Conservation (phyloP, 2,797 vertebrate species). For the Pipistrellus kuhlii region DNA sequence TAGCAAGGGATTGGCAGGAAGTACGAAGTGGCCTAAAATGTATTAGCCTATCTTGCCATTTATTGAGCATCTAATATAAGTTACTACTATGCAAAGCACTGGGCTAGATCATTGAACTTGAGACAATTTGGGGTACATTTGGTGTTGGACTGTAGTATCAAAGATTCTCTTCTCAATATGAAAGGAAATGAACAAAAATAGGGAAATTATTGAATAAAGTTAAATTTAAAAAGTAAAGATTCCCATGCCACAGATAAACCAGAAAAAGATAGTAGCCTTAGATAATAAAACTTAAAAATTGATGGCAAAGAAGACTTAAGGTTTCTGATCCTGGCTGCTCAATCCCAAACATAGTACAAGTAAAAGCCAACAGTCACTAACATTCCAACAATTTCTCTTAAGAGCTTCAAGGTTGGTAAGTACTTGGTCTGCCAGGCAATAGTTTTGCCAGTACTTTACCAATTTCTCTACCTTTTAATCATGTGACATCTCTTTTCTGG, state of each 20-base stretch:
- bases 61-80: not conserved
- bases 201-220: not conserved
- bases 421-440: not conserved
- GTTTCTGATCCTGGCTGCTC: not conserved
- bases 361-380: not conserved
- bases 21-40: not conserved
- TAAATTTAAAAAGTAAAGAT: not conserved
- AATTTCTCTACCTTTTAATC: not conserved
- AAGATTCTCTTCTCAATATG: not conserved
- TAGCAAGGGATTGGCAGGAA: not conserved
- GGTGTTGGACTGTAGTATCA: not conserved
- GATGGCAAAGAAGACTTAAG: not conserved
- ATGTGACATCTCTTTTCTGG: not conserved
- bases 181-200: conserved; percentile 22
- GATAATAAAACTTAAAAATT: conserved; percentile 39
- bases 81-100: not conserved
- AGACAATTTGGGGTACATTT: not conserved
- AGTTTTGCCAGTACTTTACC: not conserved
- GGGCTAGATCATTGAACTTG: not conserved
- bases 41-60: not conserved
- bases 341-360: not conserved
- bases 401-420: not conserved
- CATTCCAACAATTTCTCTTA: not conserved
- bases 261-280: not conserved
- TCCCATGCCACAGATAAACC: not conserved